Evolutionary conservation across 2,797 vertebrate species (phyloP).

Genomic region (Zenarchopterus dispar): DNA sequence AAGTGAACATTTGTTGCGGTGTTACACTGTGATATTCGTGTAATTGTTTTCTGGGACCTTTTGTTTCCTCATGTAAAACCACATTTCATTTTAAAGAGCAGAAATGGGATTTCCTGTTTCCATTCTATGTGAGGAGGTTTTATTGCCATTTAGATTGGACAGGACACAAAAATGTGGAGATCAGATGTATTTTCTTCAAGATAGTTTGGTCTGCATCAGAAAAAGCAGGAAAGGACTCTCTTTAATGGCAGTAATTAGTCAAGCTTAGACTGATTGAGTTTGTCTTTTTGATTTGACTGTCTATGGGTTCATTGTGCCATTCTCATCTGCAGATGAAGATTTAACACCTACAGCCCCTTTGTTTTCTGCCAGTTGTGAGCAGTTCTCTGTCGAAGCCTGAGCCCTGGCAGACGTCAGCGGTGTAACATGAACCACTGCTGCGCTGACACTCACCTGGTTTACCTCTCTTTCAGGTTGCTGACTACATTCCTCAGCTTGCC

Average conservation of each 20-base stretch:
- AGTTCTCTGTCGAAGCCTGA: slow-evolving; percentile 35
- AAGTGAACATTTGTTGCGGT: too few species aligned
- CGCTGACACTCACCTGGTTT: neutral
- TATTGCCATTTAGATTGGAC: too few species aligned
- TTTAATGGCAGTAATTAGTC: neutral
- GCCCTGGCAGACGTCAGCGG: slow-evolving; percentile 19
- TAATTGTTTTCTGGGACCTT: too few species aligned
- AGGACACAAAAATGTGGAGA: too few species aligned
- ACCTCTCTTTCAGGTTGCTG: slow-evolving; percentile 88
- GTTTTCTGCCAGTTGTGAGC: slow-evolving; percentile 16
- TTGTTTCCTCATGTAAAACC: too few species aligned
- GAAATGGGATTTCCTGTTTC: too few species aligned
- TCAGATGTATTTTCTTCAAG: too few species aligned
- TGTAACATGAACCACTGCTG: slow-evolving; percentile 23
- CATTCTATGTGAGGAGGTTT: too few species aligned
- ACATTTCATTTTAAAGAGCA: too few species aligned
- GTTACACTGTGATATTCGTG: too few species aligned
- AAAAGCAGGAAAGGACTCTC: neutral
- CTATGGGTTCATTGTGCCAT: slow-evolving; percentile 16
- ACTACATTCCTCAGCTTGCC: slow-evolving; percentile 98
- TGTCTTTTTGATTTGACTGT: neutral
- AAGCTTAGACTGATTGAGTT: too few species aligned
- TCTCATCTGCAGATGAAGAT: slow-evolving; percentile 1
- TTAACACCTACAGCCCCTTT: neutral
- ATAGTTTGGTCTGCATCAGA: too few species aligned